phyloP scores from a whole-genome alignment of 2,888 invertebrate genomes.

The Caenorhabditis sp. region DNA sequence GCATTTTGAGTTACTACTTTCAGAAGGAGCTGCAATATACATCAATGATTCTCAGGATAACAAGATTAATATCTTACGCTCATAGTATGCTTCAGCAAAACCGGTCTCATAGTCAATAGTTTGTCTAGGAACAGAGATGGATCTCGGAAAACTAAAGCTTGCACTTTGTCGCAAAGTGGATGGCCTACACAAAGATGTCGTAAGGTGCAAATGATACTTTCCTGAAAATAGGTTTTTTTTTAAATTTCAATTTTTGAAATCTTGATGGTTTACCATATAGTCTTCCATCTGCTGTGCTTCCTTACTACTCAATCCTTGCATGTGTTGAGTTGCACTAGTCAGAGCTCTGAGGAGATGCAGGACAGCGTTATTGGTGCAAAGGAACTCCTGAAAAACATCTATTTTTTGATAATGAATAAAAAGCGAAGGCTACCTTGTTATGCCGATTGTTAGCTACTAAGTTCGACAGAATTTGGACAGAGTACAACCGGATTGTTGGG shows the following conservation, averaged over 20 bases:
- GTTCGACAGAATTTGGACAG: slow-evolving; percentile 76
- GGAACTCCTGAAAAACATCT: slow-evolving; percentile 63
- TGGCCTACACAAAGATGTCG: slow-evolving; percentile 73
- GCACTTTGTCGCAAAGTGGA: slow-evolving; percentile 65
- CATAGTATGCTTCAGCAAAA: slow-evolving; percentile 75
- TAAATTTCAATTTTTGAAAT: neutral
- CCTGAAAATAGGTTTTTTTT: slow-evolving; percentile 57
- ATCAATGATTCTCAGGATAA: neutral
- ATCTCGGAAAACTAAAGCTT: slow-evolving; percentile 59
- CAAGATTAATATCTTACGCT: too few species aligned
- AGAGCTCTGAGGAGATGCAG: slow-evolving; percentile 68
- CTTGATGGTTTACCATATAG: slow-evolving; percentile 35
- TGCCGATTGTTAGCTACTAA: slow-evolving; percentile 75
- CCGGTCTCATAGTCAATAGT: slow-evolving; percentile 72
- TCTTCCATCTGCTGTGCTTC: slow-evolving; percentile 66
- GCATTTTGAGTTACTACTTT: slow-evolving; percentile 65
- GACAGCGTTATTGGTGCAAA: slow-evolving; percentile 68
- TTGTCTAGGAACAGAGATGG: slow-evolving; percentile 71
- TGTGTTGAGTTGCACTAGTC: slow-evolving; percentile 46
- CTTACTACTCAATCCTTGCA: slow-evolving; percentile 39
- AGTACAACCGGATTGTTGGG: slow-evolving; percentile 61
- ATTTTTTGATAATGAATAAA: neutral
- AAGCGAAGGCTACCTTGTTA: slow-evolving; percentile 71
- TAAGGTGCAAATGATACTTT: slow-evolving; percentile 72
- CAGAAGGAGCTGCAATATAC: slow-evolving; percentile 56